These are phyloP conservation scores for Drosophila nasuta DNA, from an alignment of 1,140 invertebrate genomes.

Conservation along the genomic window DNA sequence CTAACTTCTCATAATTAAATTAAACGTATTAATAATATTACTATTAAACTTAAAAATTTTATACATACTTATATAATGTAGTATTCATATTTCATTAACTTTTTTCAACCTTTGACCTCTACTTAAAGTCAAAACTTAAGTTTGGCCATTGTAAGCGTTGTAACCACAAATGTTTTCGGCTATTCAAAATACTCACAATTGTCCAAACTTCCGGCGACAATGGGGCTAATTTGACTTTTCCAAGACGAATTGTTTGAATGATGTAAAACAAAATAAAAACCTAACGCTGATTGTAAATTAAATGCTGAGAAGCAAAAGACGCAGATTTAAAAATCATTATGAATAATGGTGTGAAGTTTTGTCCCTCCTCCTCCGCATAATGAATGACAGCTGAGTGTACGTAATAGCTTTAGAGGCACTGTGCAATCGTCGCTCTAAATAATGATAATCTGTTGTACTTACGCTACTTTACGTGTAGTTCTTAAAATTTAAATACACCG, in stretches of 20 bases:
- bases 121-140: neutral
- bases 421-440: neutral
- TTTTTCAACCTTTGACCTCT: neutral
- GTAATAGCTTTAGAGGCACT: conserved; percentile 3
- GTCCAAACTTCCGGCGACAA: conserved; percentile 47
- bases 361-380: neutral
- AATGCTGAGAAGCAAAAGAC: conserved; percentile 25
- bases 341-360: conserved; percentile 33
- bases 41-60: no score
- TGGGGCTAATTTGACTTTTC: conserved; percentile 25
- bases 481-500: conserved; percentile 2
- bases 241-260: conserved; percentile 9
- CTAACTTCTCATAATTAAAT: no score
- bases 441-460: conserved; percentile 1
- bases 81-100: no score
- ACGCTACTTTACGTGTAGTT: conserved; percentile 4
- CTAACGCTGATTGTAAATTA: conserved; percentile 47
- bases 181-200: conserved; percentile 27
- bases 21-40: no score
- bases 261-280: conserved; percentile 6
- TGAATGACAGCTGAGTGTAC: conserved; percentile 6
- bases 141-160: conserved; percentile 5
- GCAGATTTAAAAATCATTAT: conserved; percentile 41
- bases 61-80: no score
- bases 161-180: neutral